phyloP scores from a whole-genome alignment of 2,113 vertebrate genomes.

The Halichoerus grypus region DNA sequence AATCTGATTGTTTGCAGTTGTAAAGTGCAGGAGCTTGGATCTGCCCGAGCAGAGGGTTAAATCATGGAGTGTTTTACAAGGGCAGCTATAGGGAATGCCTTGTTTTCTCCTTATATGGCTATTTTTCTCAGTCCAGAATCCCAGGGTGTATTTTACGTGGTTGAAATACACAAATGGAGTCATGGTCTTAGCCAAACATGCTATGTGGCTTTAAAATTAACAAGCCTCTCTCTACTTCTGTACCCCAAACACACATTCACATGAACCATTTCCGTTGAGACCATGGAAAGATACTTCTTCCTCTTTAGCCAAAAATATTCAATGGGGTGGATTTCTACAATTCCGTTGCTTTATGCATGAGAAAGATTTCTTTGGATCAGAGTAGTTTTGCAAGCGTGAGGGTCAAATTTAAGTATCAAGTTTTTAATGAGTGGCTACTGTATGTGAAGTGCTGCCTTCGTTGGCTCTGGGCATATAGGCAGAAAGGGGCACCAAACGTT shows the following conservation, averaged over 20 bases:
- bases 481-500: neutral
- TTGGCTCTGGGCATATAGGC: neutral
- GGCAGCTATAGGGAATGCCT: constrained; percentile 83
- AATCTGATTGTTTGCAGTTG: constrained; percentile 79
- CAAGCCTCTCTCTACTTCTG: constrained; percentile 73
- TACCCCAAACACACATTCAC: constrained; percentile 71
- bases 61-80: constrained; percentile 83
- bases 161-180: constrained; percentile 84
- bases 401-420: neutral
- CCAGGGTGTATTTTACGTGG: constrained; percentile 83
- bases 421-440: constrained; percentile 11
- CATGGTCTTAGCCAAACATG: constrained; percentile 79
- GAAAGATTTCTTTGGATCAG: constrained; percentile 46
- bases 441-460: neutral
- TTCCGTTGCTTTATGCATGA: constrained; percentile 25
- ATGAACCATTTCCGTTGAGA: constrained; percentile 15
- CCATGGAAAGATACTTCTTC: constrained; percentile 60
- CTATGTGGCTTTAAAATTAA: constrained; percentile 84
- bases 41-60: constrained; percentile 82
- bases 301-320: constrained; percentile 59
- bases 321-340: constrained; percentile 56
- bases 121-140: constrained; percentile 82
- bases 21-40: constrained; percentile 77
- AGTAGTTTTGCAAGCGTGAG: neutral
- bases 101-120: constrained; percentile 85